These are phyloP conservation scores for Amniataba percoides DNA, from an alignment of 2,797 vertebrate species.

Conservation along the genomic window DNA sequence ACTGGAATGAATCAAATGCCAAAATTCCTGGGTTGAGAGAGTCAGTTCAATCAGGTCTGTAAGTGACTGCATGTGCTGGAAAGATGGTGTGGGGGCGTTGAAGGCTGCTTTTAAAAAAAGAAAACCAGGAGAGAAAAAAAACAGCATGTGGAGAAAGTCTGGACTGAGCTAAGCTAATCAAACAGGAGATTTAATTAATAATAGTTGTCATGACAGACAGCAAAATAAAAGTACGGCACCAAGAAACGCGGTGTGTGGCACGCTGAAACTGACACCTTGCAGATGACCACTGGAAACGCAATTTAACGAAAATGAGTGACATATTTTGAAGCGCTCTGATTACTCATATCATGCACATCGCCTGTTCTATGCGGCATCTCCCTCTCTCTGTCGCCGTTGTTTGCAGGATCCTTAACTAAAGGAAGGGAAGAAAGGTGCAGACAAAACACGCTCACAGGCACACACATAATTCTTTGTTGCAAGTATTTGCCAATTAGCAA, in stretches of 20 bases:
- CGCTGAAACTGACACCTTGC: constrained; percentile 26
- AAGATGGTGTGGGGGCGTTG: constrained; percentile 2
- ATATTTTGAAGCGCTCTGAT: constrained; percentile 26
- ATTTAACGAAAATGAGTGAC: constrained; percentile 15
- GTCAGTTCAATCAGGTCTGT: constrained; percentile 21
- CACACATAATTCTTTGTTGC: constrained; percentile 71
- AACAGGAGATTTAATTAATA: constrained; percentile 43
- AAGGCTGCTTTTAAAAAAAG: background rate
- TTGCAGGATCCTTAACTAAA: constrained; percentile 29
- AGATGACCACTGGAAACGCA: constrained; percentile 42
- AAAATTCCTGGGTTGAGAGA: constrained; percentile 2
- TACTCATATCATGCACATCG: constrained; percentile 9
- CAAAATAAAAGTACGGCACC: constrained; percentile 37
- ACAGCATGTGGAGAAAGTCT: constrained; percentile 15
- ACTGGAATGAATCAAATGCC: constrained; percentile 14
- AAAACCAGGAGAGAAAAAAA: background rate
- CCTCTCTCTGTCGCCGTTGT: background rate
- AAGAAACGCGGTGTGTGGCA: constrained; percentile 31
- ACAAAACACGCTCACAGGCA: constrained; percentile 23
- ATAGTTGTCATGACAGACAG: constrained; percentile 15
- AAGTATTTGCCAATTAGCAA: constrained; percentile 84
- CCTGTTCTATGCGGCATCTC: background rate
- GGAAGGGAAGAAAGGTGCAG: constrained; percentile 35
- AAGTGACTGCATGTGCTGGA: constrained; percentile 18
- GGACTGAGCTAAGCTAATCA: constrained; percentile 31